Conservation (phyloP, 1,140 invertebrate genomes). For the Rhizoglyphus robini region DNA sequence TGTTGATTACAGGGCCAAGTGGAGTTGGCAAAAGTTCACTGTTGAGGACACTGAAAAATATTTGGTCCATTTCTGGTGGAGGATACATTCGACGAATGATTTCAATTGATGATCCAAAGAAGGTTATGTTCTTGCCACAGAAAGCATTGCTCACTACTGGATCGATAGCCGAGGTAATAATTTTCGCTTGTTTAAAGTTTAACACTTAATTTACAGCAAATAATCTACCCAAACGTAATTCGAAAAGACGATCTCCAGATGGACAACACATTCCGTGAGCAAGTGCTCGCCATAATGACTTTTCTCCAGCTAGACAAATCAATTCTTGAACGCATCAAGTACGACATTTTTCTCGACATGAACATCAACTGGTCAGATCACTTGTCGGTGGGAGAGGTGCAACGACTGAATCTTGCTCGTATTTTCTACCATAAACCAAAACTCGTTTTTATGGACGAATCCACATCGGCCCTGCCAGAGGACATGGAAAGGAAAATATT, state of each 20-base stretch:
- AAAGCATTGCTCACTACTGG: conserved; percentile 46
- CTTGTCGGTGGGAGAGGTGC: conserved; percentile 48
- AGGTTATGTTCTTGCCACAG: conserved; percentile 44
- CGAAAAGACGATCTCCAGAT: not conserved
- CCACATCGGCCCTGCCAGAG: conserved; percentile 44
- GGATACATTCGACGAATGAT: conserved; percentile 32
- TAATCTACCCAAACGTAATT: conserved; percentile 33
- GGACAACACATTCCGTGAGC: conserved; percentile 5
- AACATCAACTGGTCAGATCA: conserved; percentile 46
- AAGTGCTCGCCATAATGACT: conserved; percentile 29
- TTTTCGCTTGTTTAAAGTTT: no score
- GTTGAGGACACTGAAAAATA: conserved; percentile 41
- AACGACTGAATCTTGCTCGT: conserved; percentile 46
- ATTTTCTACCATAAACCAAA: conserved; percentile 45
- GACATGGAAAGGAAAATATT: conserved; percentile 43
- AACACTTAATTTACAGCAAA: conserved; percentile 43
- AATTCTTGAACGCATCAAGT: conserved; percentile 36
- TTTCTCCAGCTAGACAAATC: conserved; percentile 33
- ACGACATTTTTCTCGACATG: conserved; percentile 37
- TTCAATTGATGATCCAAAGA: conserved; percentile 28
- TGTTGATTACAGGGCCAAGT: conserved; percentile 45
- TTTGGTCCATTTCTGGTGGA: conserved; percentile 40
- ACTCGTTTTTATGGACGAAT: conserved; percentile 47
- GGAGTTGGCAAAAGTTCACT: conserved; percentile 48
- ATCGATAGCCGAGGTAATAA: conserved; percentile 31